These are phyloP conservation scores for Allophyes oxyacanthae DNA, from an alignment of 2,888 invertebrate species.

Conservation along the genomic window DNA sequence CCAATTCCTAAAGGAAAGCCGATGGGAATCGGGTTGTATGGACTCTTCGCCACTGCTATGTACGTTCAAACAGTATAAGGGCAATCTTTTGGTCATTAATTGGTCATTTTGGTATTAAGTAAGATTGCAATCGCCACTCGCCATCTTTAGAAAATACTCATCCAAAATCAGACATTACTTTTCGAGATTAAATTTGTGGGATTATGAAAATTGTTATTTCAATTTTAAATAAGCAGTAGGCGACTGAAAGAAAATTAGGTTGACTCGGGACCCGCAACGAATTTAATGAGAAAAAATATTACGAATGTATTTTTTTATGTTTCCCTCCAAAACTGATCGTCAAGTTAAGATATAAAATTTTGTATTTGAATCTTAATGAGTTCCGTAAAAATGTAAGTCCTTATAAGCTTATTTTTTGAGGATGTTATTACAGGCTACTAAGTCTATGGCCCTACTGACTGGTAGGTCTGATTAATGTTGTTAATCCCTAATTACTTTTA, in stretches of 20 bases:
- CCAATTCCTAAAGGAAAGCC: too few relatives aligned
- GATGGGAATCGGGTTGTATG: too few relatives aligned
- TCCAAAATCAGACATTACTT: constrained; percentile 22
- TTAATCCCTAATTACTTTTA: too few relatives aligned
- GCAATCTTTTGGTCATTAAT: too few relatives aligned
- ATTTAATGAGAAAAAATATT: constrained; percentile 50
- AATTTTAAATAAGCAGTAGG: constrained; percentile 53
- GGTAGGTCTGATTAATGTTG: too few relatives aligned
- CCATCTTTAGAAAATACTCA: constrained; percentile 18
- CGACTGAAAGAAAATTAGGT: constrained; percentile 46
- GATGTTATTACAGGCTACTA: too few relatives aligned
- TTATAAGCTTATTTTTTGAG: neutral
- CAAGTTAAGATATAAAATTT: constrained; percentile 9
- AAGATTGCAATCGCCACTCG: constrained; percentile 5
- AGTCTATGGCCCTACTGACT: too few relatives aligned
- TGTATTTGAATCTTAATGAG: constrained; percentile 11
- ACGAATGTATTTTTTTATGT: constrained; percentile 21
- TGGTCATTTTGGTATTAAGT: constrained; percentile 1
- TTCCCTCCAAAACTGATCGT: constrained; percentile 17
- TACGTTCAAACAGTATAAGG: too few relatives aligned
- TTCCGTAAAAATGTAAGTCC: constrained; percentile 7
- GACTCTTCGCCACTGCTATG: too few relatives aligned
- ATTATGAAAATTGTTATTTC: constrained; percentile 47
- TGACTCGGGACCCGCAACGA: constrained; percentile 37
- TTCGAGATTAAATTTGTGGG: constrained; percentile 41